Evolutionary conservation across 2,797 vertebrate genomes (phyloP).

Genomic region (Microchirus variegatus): DNA sequence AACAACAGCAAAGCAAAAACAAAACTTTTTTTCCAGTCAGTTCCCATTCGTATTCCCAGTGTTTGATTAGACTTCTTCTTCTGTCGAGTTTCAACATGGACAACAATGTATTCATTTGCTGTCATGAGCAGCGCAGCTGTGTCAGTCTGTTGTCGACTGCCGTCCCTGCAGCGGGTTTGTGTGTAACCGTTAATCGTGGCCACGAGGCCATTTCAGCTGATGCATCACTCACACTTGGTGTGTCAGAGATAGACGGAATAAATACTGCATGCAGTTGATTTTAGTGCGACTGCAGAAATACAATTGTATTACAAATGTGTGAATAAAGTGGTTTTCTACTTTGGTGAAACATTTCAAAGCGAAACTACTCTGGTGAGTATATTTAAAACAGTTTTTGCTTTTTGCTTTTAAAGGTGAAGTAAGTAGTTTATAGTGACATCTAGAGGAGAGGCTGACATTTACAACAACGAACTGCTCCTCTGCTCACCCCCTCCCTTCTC

Average conservation of each 20-base stretch:
- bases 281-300: not conserved
- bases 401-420: too few species aligned
- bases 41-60: slow-evolving; percentile 10
- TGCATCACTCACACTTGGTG: not conserved
- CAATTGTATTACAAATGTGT: not conserved
- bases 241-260: not conserved
- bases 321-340: not conserved
- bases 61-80: slow-evolving; percentile 6
- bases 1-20: not conserved
- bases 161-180: not conserved
- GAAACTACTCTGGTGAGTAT: too few species aligned
- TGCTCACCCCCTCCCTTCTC: too few species aligned
- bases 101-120: slow-evolving; percentile 2
- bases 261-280: not conserved
- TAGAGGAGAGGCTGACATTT: too few species aligned
- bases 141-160: not conserved
- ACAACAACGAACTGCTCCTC: too few species aligned
- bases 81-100: not conserved
- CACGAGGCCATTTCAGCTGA: not conserved
- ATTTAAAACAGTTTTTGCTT: too few species aligned
- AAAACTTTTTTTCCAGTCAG: not conserved
- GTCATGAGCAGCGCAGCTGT: not conserved
- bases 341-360: slow-evolving; percentile 7
- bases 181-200: slow-evolving; percentile 3
- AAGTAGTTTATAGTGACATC: too few species aligned